Percentiles rank a stretch among this genome's conserved stretches.
These are phyloP conservation scores for Darevskia nairensis DNA, from an alignment of 2,797 vertebrate species.

Conservation along the genomic window DNA sequence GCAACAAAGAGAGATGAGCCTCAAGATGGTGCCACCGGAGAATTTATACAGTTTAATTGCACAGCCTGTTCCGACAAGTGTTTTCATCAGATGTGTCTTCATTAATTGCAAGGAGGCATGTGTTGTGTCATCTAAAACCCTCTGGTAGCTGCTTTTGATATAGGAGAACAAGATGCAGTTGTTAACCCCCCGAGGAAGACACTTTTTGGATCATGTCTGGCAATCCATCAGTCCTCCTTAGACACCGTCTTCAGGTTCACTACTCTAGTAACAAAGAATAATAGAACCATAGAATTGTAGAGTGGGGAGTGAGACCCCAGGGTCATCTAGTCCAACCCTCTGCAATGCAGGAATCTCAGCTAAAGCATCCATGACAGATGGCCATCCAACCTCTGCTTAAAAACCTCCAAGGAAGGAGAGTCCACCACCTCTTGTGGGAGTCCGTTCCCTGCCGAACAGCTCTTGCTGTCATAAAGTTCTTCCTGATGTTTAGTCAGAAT, in stretches of 20 bases:
- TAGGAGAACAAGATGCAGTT: background rate
- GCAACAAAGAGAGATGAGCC: background rate
- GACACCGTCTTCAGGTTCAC: background rate
- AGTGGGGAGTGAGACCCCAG: too few relatives aligned
- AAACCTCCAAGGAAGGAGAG: too few relatives aligned
- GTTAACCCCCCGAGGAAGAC: background rate
- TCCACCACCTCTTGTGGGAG: too few relatives aligned
- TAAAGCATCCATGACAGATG: too few relatives aligned
- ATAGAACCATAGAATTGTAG: too few relatives aligned
- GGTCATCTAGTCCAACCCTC: too few relatives aligned
- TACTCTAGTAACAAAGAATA: background rate
- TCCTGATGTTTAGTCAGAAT: too few relatives aligned
- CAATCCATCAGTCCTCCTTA: background rate
- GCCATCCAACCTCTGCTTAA: too few relatives aligned
- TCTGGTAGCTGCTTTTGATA: background rate
- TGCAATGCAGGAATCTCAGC: too few relatives aligned
- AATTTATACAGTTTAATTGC: background rate
- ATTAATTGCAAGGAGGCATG: background rate
- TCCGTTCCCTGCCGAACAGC: too few relatives aligned
- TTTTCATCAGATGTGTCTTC: background rate
- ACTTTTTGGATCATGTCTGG: background rate
- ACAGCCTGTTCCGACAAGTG: background rate
- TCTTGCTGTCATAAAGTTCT: too few relatives aligned
- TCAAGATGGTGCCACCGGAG: background rate
- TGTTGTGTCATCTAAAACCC: too few relatives aligned